Base-by-base conservation (phyloP, 2,888 invertebrate species). In the Harpagoxenus sublaevis region DNA sequence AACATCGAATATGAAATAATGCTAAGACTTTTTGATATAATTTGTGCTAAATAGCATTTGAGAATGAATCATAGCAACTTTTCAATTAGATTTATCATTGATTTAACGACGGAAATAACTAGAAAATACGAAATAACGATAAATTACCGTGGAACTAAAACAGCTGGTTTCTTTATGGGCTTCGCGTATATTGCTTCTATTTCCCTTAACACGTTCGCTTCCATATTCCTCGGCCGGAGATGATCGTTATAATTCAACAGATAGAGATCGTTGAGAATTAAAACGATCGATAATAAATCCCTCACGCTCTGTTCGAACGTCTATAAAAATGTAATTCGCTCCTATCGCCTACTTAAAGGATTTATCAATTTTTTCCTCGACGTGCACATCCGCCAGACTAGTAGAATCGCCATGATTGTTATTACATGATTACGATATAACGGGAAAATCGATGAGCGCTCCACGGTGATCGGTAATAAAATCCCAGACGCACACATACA, bases 391-490 rank as follows among this genome's bases (percentile, higher is more conserved):
- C 78, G 57, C 42, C 5, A 15, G 57, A 68, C 78, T 51, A 77
- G 65, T 51, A 66, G 45, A 79, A 70, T 79, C 57, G 71, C 78
- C 18, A 71, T 48, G 71, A 79, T 79, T 79, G 23, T 79, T 79
- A 79, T 79, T 79, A 71, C 71, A 71, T 79, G 79, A 79, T 79
- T 79, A 71, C 12, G 71, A 57, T 71, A 71, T 42, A 79, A 79
- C 79, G 79, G 71, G 45, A 31, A 79, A 57, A 71, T 79, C 71
- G 71, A 71, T 60, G 60, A 79, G 23, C 71, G 23, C 45, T 60
- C 4, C 45, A 60, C 57, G 35, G 18, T 31, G 57, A 79, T 79
- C 79, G 48, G 35, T 60, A 71, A 60, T 79, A 71, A 71, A 71
- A 79, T 79, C n/a, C 23, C 35, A 71, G 57, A 45, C 48, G 1